Evolutionary conservation across 2,888 invertebrate genomes (phyloP), one percentile per base, ranked within the genome.

Genomic region (Hymenopus coronatus): DNA sequence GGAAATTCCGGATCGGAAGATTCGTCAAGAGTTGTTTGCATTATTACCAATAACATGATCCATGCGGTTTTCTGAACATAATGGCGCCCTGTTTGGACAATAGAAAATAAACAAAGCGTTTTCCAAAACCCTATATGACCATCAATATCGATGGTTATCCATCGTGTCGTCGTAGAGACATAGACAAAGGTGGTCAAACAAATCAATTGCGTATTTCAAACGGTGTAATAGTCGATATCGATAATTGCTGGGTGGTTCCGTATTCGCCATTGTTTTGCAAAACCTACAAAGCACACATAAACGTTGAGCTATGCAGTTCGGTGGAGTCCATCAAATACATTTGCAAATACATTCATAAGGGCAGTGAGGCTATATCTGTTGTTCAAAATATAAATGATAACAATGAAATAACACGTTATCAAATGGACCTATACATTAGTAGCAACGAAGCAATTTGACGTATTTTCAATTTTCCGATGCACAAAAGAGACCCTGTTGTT

Each of bases 31-130:
- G 27, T 87, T 92, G n/a, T 89, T 91, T 89, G 92, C 28, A 91
- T 92, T 91, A 92, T 93, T 84, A 92, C 90, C 14, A 92, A 91
- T 90, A 91, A 92, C 88, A 94, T 93, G 92, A 91, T 92, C 85
- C 93, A 88, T 93, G 93, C 91, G 93, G 93, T 89, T 89, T 88
- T 40, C 40, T 90, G 25, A 88, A 88, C 54, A 54, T 83, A 7
- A 87, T 46, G 14, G 90, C 90, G 83, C 91, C 92, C 9, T 93
- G 92, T 90, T 92, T 92, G 92, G 84, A 89, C 70, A 87, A 91
- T 54, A 91, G 91, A n/a, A 89, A 83, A 83, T 85, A 81, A 84
- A 27, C 25, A 3, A 83, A 83, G 7, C 3, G 28, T 83, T 27
- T 83, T 28, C n/a, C 83, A 83, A 27, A 83, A 28, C 2, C 20